Evolutionary conservation across 2,113 vertebrate genomes (phyloP).

Genomic region (Mustela lutreola): DNA sequence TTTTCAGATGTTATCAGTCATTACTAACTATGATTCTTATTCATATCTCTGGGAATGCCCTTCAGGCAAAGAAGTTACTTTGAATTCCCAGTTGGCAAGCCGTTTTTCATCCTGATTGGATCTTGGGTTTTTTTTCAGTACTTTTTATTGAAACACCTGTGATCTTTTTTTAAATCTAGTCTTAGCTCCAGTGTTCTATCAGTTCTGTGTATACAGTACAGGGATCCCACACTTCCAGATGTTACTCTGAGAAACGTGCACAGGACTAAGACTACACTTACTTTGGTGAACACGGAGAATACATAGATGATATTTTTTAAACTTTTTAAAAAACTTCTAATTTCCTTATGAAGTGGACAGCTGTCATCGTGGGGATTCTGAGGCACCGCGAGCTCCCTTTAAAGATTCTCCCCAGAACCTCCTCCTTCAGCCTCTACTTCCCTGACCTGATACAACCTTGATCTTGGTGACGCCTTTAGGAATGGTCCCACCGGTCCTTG

Average conservation of each 20-base stretch:
- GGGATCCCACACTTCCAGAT: not conserved
- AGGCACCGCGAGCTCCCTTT: not conserved
- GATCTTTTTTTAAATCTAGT: too few relatives aligned
- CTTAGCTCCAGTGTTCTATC: not conserved
- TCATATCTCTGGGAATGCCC: not conserved
- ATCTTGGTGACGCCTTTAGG: not conserved
- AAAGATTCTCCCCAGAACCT: not conserved
- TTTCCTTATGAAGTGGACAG: not conserved
- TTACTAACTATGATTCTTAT: too few relatives aligned
- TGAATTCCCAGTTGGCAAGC: rapidly evolving
- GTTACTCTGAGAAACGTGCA: not conserved
- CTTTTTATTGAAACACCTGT: not conserved
- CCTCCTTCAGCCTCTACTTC: not conserved
- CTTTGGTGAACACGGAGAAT: not conserved
- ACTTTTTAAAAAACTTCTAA: not conserved
- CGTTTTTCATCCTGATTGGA: not conserved
- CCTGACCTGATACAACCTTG: not conserved
- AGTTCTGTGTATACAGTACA: not conserved
- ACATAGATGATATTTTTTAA: not conserved
- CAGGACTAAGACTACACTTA: not conserved
- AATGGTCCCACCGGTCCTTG: rapidly evolving
- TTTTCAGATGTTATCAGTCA: not conserved
- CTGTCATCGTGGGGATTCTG: not conserved
- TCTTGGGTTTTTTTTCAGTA: not conserved
- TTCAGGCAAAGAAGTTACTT: not conserved